Evolutionary conservation across 2,888 invertebrate species (phyloP), one percentile per base, ranked within the genome.

Genomic region (Sepioteuthis lessoniana): DNA sequence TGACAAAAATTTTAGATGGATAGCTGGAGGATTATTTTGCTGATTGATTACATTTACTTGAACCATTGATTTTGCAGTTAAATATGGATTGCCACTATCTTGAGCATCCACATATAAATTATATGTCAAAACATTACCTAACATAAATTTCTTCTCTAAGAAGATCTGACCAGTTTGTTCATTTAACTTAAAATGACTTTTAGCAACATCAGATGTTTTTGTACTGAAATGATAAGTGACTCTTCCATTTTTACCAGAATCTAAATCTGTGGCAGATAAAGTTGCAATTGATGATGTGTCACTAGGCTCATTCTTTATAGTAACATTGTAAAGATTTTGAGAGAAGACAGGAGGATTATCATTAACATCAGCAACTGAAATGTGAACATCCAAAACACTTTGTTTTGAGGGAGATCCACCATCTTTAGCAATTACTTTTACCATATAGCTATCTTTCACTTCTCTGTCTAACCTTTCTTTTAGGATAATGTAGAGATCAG

Each of bases 221-320:
- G n/a, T 76, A 76, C 76, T 76, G 76, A 76, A 76, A 76, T 76
- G 76, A 76, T 76, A 76, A 35, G 76, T 76, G 76, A 76, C 76
- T 76, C 76, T 76, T 76, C 76, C 76, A 76, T 76, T 76, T 76
- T 76, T 76, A 35, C 76, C 76, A 35, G 76, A 76, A 35, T 76
- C 76, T 76, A 76, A 76, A 76, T 76, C 76, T 76, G 76, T 76
- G 16, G 76, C 76, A 13, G 76, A 76, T 76, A 76, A 76, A 76
- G 76, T 76, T 76, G 76, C 76, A 76, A 76, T 76, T 0, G 76
- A 76, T 16, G 76, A 76, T 10, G 76, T 76, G n/a, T 76, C 76
- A 76, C 76, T 76, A n/a, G 76, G 76, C n/a, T 76, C 76, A 76
- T 76, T 76, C n/a, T 76, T 76, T n/a, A 76, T 76, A n/a, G 76